These are phyloP conservation scores for Gulo gulo DNA, from an alignment of 2,113 vertebrate species.

Conservation along the genomic window DNA sequence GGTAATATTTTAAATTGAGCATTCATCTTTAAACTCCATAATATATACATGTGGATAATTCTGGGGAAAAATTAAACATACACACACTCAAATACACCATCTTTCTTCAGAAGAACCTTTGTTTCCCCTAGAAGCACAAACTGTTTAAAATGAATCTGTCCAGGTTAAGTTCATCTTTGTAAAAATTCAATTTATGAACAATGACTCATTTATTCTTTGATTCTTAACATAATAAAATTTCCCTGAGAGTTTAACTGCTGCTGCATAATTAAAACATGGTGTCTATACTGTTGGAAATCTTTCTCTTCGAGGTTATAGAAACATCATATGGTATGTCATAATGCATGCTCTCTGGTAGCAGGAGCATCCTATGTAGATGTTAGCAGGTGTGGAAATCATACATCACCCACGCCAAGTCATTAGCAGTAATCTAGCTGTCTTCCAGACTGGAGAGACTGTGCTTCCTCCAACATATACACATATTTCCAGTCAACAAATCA, in stretches of 20 bases:
- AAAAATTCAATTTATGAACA: neutral
- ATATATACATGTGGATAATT: neutral
- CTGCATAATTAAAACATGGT: neutral
- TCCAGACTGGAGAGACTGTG: neutral
- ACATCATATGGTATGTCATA: neutral
- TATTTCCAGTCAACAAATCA: neutral
- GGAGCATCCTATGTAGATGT: neutral
- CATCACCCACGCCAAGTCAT: neutral
- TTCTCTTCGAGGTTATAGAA: neutral
- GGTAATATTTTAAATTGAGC: neutral
- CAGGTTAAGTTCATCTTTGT: neutral
- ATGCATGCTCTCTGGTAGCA: neutral
- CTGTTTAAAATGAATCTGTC: neutral
- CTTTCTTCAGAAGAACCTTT: neutral
- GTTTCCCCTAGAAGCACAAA: neutral
- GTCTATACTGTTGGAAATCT: neutral
- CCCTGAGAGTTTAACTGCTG: neutral
- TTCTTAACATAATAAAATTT: neutral
- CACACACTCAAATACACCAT: neutral
- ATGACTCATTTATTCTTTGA: neutral
- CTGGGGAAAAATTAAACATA: neutral
- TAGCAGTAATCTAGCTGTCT: neutral
- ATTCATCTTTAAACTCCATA: neutral
- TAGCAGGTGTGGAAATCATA: neutral
- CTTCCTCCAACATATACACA: neutral